These are phyloP conservation scores for Phocoena phocoena DNA, from an alignment of 2,113 vertebrate genomes.

Conservation along the genomic window DNA sequence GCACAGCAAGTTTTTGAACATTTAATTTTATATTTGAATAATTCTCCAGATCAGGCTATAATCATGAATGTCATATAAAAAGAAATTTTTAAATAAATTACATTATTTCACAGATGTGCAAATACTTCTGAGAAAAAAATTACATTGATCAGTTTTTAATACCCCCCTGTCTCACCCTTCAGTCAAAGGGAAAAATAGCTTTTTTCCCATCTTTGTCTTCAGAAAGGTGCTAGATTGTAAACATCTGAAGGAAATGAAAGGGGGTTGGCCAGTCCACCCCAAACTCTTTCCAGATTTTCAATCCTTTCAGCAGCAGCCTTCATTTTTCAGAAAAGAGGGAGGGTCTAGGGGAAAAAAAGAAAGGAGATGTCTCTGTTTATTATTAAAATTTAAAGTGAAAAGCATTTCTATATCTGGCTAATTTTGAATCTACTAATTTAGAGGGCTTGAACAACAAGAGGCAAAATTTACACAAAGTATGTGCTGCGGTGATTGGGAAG, in stretches of 20 bases:
- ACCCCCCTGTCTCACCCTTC: conserved; percentile 88
- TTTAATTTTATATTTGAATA: conserved; percentile 90
- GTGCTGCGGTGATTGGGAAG: not conserved
- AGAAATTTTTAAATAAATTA: conserved; percentile 84
- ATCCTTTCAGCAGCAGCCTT: conserved; percentile 86
- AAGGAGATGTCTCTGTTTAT: conserved; percentile 85
- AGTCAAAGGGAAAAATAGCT: conserved; percentile 87
- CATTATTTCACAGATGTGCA: conserved; percentile 89
- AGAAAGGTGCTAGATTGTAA: conserved; percentile 91
- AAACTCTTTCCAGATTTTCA: conserved; percentile 91
- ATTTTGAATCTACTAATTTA: conserved; percentile 77
- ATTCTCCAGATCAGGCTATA: conserved; percentile 87
- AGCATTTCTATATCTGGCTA: conserved; percentile 73
- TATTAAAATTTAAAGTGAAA: conserved; percentile 85
- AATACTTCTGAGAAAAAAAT: conserved; percentile 89
- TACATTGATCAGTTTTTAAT: conserved; percentile 90
- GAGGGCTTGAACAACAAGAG: conserved; percentile 30
- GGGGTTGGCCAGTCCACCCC: conserved; percentile 87
- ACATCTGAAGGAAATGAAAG: conserved; percentile 91
- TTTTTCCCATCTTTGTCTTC: conserved; percentile 87
- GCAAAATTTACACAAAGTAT: not conserved
- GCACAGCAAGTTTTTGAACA: conserved; percentile 84
- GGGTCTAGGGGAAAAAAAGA: conserved; percentile 76
- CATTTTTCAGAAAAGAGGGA: conserved; percentile 85
- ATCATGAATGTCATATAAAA: conserved; percentile 89